phyloP scores from a whole-genome alignment of 2,797 vertebrate species.

The Psittacula derbiana region DNA sequence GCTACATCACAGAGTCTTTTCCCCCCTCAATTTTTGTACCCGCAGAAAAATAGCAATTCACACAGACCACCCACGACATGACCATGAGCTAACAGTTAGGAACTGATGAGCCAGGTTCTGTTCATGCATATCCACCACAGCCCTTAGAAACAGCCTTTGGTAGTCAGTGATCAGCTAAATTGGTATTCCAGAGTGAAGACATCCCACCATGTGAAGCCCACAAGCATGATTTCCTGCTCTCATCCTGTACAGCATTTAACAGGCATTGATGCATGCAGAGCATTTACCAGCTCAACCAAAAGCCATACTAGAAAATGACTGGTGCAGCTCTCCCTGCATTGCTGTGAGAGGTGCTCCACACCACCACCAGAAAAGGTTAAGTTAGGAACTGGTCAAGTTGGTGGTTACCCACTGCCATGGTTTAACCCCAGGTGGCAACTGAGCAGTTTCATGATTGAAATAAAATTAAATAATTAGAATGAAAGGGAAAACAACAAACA shows the following conservation, averaged over 20 bases:
- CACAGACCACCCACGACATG: accelerated
- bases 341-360: neutral
- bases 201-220: neutral
- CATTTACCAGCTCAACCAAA: neutral
- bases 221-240: neutral
- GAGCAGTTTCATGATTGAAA: neutral
- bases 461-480: neutral
- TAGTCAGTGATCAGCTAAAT: accelerated
- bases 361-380: neutral
- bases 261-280: neutral
- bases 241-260: neutral
- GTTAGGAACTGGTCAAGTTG: neutral
- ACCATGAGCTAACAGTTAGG: neutral
- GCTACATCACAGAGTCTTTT: neutral
- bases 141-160: neutral
- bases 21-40: neutral
- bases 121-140: neutral
- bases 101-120: neutral
- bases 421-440: neutral
- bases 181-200: neutral
- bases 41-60: neutral
- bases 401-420: accelerated
- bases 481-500: neutral
- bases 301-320: neutral
- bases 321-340: neutral